Evolutionary conservation across 2,888 invertebrate species (phyloP).

Genomic region (Rhagonycha lutea): DNA sequence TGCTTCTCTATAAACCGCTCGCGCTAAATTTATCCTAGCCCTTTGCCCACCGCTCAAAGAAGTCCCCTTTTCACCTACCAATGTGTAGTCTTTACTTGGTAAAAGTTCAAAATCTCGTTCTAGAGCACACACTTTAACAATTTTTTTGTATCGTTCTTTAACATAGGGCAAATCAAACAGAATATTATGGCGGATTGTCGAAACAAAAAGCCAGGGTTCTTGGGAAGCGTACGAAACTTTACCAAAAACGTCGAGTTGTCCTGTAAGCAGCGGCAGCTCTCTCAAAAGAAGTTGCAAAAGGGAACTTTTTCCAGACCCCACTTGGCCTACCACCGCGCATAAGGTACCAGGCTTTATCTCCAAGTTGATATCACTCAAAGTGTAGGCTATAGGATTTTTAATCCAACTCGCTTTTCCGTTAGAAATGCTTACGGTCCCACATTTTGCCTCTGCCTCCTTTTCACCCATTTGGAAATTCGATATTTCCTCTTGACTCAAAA

Average conservation of each 20-base stretch:
- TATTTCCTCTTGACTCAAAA: conserved; percentile 20
- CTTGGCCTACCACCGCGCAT: conserved; percentile 64
- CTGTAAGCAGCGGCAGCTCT: conserved; percentile 67
- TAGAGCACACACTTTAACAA: conserved; percentile 67
- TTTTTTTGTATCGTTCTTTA: conserved; percentile 54
- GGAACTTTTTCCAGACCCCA: conserved; percentile 73
- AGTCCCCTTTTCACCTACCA: conserved; percentile 79
- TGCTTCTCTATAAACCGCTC: conserved; percentile 78
- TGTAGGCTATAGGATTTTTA: conserved; percentile 50
- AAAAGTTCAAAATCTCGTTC: conserved; percentile 71
- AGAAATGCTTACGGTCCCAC: conserved; percentile 30
- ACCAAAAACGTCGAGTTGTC: conserved; percentile 66
- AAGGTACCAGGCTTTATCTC: conserved; percentile 58
- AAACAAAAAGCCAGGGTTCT: conserved; percentile 78
- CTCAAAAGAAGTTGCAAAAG: conserved; percentile 71
- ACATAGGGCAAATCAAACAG: conserved; percentile 72
- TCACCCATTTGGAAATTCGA: not conserved
- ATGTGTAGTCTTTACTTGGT: conserved; percentile 71
- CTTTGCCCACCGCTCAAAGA: conserved; percentile 81
- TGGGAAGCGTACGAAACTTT: conserved; percentile 74
- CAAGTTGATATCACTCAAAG: conserved; percentile 58
- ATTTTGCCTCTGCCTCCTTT: not conserved
- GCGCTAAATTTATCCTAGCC: conserved; percentile 76
- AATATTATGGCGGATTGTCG: conserved; percentile 77
- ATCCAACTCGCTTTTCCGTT: conserved; percentile 45